Evolutionary conservation across 2,797 vertebrate species (phyloP).

Genomic region (Amniataba percoides): DNA sequence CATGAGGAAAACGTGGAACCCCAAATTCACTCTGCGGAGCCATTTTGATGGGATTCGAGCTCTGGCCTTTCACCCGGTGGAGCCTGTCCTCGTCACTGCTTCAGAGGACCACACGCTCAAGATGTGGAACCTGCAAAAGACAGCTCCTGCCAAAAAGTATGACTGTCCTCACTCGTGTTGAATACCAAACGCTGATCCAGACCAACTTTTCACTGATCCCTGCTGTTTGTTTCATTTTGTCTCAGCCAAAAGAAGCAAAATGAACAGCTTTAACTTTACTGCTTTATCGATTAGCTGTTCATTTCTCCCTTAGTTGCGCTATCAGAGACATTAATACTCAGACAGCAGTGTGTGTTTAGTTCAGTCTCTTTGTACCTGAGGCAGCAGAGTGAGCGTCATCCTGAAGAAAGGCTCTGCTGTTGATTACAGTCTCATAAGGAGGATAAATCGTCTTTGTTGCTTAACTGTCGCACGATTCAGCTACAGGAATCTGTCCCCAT

Average conservation of each 20-base stretch:
- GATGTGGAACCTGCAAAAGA: slow-evolving; percentile 99
- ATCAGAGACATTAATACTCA: neutral
- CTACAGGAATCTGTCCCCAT: slow-evolving; percentile 35
- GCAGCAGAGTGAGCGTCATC: slow-evolving; percentile 16
- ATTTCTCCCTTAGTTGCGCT: neutral
- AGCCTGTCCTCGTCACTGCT: slow-evolving; percentile 97
- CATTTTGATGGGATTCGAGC: slow-evolving; percentile 97
- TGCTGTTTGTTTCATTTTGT: neutral
- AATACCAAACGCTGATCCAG: neutral
- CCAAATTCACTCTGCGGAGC: slow-evolving; percentile 97
- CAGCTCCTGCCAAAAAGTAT: slow-evolving; percentile 97
- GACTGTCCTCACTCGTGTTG: slow-evolving; percentile 22
- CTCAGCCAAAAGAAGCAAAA: slow-evolving; percentile 4
- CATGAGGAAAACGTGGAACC: slow-evolving; percentile 98
- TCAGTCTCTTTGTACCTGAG: neutral
- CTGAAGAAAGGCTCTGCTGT: slow-evolving; percentile 16
- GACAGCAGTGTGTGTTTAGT: slow-evolving; percentile 1
- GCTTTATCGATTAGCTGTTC: neutral
- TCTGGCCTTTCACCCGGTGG: slow-evolving; percentile 94
- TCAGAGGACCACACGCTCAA: slow-evolving; percentile 99
- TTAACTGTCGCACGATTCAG: slow-evolving; percentile 18
- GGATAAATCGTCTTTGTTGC: slow-evolving; percentile 8
- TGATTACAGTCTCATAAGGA: slow-evolving; percentile 5
- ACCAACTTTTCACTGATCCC: neutral
- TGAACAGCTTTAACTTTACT: neutral